Conservation (phyloP, 2,113 vertebrate species). For the Spermophilus dauricus region DNA sequence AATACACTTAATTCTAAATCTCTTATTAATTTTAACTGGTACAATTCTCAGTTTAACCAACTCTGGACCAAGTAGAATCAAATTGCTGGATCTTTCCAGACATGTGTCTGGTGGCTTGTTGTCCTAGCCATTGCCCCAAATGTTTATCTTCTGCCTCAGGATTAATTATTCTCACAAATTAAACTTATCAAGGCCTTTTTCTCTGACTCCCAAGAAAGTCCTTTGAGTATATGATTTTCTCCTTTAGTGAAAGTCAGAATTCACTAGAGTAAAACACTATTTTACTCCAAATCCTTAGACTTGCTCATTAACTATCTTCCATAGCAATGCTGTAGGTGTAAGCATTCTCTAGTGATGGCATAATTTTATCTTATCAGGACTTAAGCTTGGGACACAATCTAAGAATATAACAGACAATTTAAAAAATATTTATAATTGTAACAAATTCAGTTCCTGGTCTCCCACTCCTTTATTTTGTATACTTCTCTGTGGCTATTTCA, state of each 20-base stretch:
- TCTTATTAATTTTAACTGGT: background rate
- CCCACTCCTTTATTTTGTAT: background rate
- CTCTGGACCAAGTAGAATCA: background rate
- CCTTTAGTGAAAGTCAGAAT: background rate
- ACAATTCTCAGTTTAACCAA: background rate
- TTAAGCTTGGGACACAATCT: background rate
- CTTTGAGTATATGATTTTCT: background rate
- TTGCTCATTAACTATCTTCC: background rate
- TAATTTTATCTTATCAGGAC: background rate
- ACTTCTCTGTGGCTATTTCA: background rate
- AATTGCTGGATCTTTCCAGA: background rate
- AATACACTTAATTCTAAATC: background rate
- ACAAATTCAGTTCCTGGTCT: background rate
- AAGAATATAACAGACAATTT: background rate
- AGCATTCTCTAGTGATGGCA: background rate
- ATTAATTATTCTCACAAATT: background rate
- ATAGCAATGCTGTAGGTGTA: background rate
- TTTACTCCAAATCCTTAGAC: background rate
- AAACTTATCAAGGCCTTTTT: background rate
- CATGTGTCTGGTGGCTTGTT: background rate
- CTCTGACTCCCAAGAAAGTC: background rate
- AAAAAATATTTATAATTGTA: background rate
- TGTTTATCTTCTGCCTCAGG: background rate
- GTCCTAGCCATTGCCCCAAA: background rate
- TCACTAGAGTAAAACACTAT: slow-evolving; percentile 9